These are phyloP conservation scores for Anagyrus pseudococci DNA, from an alignment of 2,888 invertebrate species.

Conservation along the genomic window DNA sequence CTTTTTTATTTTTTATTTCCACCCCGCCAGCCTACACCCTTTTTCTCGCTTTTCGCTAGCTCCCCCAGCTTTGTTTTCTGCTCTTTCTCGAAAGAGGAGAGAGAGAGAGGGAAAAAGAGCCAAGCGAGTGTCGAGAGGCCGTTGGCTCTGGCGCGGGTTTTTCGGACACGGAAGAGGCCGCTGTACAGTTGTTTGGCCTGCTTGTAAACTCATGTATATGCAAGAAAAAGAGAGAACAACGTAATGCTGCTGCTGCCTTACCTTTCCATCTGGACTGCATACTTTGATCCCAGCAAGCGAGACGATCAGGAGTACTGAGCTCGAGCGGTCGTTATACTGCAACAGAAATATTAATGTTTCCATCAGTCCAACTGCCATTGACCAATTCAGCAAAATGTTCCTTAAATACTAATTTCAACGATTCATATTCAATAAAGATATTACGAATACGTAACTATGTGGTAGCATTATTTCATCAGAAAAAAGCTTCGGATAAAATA, in stretches of 20 bases:
- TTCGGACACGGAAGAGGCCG: too few relatives aligned
- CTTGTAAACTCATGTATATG: too few relatives aligned
- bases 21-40: neutral
- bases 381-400: too few relatives aligned
- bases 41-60: neutral
- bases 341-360: conserved; percentile 61
- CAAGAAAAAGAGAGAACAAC: neutral
- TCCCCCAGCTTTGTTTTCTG: neutral
- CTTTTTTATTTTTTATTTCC: conserved; percentile 5
- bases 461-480: too few relatives aligned
- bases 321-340: conserved; percentile 72
- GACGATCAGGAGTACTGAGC: conserved; percentile 76
- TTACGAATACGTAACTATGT: too few relatives aligned
- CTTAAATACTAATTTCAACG: too few relatives aligned
- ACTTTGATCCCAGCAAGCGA: conserved; percentile 82
- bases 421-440: too few relatives aligned
- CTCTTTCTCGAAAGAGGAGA: neutral
- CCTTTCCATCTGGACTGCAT: conserved; percentile 84
- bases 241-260: conserved; percentile 61
- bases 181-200: too few relatives aligned
- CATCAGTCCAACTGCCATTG: too few relatives aligned
- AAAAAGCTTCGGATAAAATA: too few relatives aligned
- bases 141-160: neutral
- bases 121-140: too few relatives aligned
- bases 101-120: neutral